Evolutionary conservation across 2,888 invertebrate genomes (phyloP), one percentile per base, ranked within the genome.

Genomic region (Yponomeuta plumbellus): DNA sequence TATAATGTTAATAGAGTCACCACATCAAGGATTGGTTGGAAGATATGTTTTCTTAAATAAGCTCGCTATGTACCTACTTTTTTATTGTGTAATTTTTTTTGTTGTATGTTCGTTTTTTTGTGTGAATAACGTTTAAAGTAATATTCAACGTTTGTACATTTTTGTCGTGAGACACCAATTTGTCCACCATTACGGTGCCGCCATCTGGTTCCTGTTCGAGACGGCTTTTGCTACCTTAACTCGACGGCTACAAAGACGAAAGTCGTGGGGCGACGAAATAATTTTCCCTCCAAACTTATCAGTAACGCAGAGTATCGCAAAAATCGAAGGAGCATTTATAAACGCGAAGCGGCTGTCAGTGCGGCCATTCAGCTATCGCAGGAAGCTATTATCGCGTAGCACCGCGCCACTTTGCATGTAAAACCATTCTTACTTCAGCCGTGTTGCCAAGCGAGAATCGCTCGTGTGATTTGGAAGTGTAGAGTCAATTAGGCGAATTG

Each of bases 301-400:
- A 52, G 44, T 52, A 52, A 13, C 44, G 44, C 17, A 52, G 44
- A 13, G 44, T 59, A 21, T 59, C 59, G 59, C 23, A 21, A 59
- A 59, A 59, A 59, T 59, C 59, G 59, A 59, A 59, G 59, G 22
- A 23, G 11, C 59, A 59, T 59, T 59, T 59, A 21, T 59, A 23
- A 22, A 23, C 21, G 59, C 22, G 59, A 22, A 23, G 59, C 21
- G 59, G 59, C 22, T 59, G 59, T 59, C 11, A 21, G 59, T 11
- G 59, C 22, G 59, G 59, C 80, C 78, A 78, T 82, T 81, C 80
- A 79, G 77, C 72, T 80, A 79, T 80, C 80, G 73, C 73, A 71
- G 81, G 83, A 83, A 83, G 82, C 81, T 75, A 83, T 83, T 83
- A 83, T 75, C 78, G 76, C 76, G 70, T 72, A 52, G 59, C 59